Base-by-base conservation (phyloP, 2,113 vertebrate genomes). In the Struthio camelus region DNA sequence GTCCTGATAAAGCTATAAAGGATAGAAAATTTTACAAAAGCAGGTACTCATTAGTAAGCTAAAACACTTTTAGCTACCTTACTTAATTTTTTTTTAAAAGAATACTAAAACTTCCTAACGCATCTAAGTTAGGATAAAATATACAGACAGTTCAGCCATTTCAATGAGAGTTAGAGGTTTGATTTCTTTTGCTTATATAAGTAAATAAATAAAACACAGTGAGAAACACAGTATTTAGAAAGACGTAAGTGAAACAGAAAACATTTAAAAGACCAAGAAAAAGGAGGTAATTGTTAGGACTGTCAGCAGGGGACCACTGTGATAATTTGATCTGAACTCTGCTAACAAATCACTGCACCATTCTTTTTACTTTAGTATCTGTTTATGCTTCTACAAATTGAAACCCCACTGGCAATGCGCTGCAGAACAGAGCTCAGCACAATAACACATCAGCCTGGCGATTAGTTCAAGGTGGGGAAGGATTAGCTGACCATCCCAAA, bases 311-410 rank as follows among this genome's bases (percentile, higher is more conserved):
- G 97, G 98, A 99, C 98, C 77, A 48, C 98, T 99, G 99, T 98
- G 99, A 99, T 99, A 99, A 99, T 99, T 99, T 99, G 98, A 99
- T 99, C 98, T 99, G 98, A 99, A 99, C 98, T 98, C 98, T 97
- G 98, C 98, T 99, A 99, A 99, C 99, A 99, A 99, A 99, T 99
- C 99, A 99, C 98, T 93, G 96, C 98, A 98, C 98, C 98, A 98
- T 99, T 99, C 98, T 98, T 98, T 98, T 98, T 98, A 98, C 98
- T 99, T 99, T 99, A 99, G 99, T 99, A 99, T 99, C 99, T 99
- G 99, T 99, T 99, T 99, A 99, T 99, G 99, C 99, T 99, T 99
- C 98, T 99, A 99, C 99, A 99, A 99, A 99, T 99, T 99, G 99
- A 99, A 99, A 99, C 99, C 99, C 99, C 99, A 99, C 99, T 98